phyloP scores from a whole-genome alignment of 1,140 invertebrate species.

The Lepidurus arcticus region DNA sequence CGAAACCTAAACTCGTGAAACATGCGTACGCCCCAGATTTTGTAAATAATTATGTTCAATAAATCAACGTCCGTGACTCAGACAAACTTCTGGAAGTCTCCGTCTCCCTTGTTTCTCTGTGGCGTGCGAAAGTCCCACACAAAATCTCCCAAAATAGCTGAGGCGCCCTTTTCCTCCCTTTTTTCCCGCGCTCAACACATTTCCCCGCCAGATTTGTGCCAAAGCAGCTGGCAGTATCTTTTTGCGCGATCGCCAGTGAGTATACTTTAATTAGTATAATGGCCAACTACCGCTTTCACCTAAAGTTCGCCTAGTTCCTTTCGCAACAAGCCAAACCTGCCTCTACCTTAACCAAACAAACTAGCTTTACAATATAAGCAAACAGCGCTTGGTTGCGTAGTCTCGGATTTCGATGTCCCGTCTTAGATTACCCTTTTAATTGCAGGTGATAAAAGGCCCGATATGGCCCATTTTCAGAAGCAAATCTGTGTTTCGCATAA shows the following conservation, averaged over 20 bases:
- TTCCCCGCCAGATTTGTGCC: background rate
- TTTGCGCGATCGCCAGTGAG: conserved; percentile 1
- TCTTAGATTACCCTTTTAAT: background rate
- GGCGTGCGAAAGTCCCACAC: conserved; percentile 12
- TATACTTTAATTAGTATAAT: background rate
- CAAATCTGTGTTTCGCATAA: conserved; percentile 51
- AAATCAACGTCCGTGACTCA: background rate
- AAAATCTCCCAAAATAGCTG: conserved; percentile 7
- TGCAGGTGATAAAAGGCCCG: conserved; percentile 2
- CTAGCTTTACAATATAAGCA: background rate
- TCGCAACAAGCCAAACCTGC: background rate
- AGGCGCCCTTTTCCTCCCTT: background rate
- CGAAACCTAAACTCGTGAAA: background rate
- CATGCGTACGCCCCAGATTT: background rate
- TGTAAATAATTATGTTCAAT: conserved; percentile 4
- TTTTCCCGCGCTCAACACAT: background rate
- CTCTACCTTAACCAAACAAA: background rate
- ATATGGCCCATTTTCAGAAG: conserved; percentile 13
- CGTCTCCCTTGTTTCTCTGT: background rate
- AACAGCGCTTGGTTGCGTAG: background rate
- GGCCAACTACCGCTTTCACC: background rate
- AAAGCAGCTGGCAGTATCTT: conserved; percentile 8
- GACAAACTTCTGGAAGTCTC: conserved; percentile 4
- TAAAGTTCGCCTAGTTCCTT: background rate
- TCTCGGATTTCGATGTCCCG: background rate